phyloP scores from a whole-genome alignment of 2,888 invertebrate genomes.

The Lycaena phlaeas region DNA sequence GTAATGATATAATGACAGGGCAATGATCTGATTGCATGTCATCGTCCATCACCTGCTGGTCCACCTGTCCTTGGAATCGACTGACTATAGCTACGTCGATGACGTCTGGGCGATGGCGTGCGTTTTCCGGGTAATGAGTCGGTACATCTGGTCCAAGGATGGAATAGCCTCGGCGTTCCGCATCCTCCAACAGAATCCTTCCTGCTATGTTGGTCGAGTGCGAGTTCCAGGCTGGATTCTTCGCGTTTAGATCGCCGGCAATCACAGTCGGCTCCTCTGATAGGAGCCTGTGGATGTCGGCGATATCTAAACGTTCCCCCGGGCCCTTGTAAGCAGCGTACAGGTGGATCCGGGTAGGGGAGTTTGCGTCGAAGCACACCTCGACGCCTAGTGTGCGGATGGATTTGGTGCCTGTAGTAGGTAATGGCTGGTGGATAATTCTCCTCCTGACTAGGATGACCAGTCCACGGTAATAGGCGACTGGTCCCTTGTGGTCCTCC shows the following conservation, averaged over 20 bases:
- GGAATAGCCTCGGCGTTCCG: not conserved
- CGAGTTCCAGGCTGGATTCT: not conserved
- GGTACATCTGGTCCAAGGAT: not conserved
- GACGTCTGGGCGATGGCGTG: no score
- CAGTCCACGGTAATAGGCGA: no score
- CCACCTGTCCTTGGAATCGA: no score
- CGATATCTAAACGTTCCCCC: not conserved
- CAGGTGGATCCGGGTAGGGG: not conserved
- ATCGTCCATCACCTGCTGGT: no score
- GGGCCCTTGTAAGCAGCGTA: not conserved
- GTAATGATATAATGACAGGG: no score
- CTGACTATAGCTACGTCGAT: no score
- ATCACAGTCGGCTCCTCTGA: slow-evolving; percentile 1
- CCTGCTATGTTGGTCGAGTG: not conserved
- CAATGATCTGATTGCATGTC: no score
- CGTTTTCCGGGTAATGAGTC: no score
- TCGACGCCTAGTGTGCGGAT: not conserved
- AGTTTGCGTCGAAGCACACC: not conserved
- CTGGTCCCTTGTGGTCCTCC: no score
- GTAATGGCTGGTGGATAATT: no score
- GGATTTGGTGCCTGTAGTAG: not conserved
- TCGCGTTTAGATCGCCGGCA: not conserved
- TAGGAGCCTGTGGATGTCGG: not conserved
- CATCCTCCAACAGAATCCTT: not conserved
- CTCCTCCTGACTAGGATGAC: no score